Conservation (phyloP, 1,140 invertebrate genomes). For the Trichomalopsis sarcophagae region DNA sequence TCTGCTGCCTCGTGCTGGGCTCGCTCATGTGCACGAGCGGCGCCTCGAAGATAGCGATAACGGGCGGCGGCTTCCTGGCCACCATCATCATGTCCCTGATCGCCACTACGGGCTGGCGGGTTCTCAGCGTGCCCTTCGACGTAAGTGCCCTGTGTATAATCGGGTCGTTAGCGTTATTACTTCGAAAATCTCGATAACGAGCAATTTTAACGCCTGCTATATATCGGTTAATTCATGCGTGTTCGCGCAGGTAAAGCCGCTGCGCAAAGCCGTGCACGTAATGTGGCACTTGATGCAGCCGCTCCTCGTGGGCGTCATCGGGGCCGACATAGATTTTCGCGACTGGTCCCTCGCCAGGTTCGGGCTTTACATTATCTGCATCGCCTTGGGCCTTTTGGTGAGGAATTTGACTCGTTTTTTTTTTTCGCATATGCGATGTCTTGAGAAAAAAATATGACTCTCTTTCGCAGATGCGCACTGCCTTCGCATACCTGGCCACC, state of each 20-base stretch:
- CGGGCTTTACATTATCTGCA: conserved; percentile 59
- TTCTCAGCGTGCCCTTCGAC: conserved; percentile 59
- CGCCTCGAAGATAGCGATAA: conserved; percentile 59
- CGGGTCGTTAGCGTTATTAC: no score
- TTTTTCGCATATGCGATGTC: background rate
- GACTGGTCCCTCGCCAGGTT: conserved; percentile 62
- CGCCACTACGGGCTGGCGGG: conserved; percentile 65
- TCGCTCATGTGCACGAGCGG: conserved; percentile 64
- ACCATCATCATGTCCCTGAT: conserved; percentile 65
- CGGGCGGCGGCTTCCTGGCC: conserved; percentile 68
- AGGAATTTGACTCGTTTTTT: background rate
- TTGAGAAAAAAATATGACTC: background rate
- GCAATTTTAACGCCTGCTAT: no score
- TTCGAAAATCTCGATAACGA: no score
- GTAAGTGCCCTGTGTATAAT: no score
- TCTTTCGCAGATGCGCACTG: conserved; percentile 60
- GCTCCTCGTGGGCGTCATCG: conserved; percentile 66
- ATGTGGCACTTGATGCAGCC: conserved; percentile 70
- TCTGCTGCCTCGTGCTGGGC: conserved; percentile 59
- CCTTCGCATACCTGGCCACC: conserved; percentile 57
- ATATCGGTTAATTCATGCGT: background rate
- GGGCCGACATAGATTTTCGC: conserved; percentile 66
- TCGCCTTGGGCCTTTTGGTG: conserved; percentile 64
- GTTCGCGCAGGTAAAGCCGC: conserved; percentile 56
- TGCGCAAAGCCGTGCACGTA: conserved; percentile 57